These are phyloP conservation scores for Melieria omissa DNA, from an alignment of 2,888 invertebrate species.

Conservation along the genomic window DNA sequence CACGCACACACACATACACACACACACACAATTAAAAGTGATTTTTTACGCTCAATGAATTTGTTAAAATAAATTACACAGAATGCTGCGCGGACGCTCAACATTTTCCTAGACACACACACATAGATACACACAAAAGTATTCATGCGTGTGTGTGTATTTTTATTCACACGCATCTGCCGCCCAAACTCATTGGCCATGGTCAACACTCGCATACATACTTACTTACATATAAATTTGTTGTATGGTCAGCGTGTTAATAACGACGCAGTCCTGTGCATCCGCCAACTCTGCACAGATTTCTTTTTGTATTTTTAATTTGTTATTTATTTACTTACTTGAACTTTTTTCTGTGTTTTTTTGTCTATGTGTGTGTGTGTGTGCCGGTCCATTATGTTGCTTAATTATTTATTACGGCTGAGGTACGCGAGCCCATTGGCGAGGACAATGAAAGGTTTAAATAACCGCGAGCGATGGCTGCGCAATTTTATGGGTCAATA, in stretches of 20 bases:
- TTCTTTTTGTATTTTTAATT: conserved; percentile 1
- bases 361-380: background rate
- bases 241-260: background rate
- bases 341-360: conserved; percentile 6
- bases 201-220: too few relatives aligned
- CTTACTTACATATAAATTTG: background rate
- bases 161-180: conserved; percentile 17
- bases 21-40: conserved; percentile 29
- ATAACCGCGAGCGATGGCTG: conserved; percentile 28
- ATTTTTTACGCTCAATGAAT: conserved; percentile 60
- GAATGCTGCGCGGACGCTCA: conserved; percentile 33
- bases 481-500: conserved; percentile 41
- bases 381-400: conserved; percentile 39
- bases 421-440: too few relatives aligned
- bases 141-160: background rate
- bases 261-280: background rate
- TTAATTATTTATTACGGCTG: conserved; percentile 42
- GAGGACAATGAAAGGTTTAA: background rate
- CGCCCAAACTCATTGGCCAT: too few relatives aligned
- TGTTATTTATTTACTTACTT: conserved; percentile 15
- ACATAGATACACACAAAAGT: background rate
- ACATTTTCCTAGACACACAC: background rate
- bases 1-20: background rate
- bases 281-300: background rate
- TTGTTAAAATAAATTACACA: conserved; percentile 53